A percentile compares a stretch with the other conserved stretches of the same genome.
Conservation (phyloP, 1,140 invertebrate genomes). For the Neoseiulus cucumeris region DNA sequence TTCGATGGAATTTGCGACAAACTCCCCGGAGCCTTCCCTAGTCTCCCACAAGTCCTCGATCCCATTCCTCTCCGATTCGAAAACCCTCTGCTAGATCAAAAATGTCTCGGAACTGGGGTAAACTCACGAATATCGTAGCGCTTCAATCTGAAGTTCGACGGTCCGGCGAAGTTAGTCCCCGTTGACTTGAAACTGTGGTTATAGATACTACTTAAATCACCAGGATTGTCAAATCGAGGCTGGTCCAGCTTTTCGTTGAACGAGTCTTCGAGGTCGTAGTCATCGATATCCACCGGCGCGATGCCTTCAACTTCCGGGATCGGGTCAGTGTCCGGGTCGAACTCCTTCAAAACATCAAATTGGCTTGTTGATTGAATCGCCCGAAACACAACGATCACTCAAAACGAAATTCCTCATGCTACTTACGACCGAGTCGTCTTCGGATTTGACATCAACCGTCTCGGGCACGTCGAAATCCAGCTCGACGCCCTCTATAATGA, state of each 20-base stretch:
- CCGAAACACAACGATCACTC: too few species aligned
- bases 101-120: too few species aligned
- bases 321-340: too few species aligned
- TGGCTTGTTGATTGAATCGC: too few species aligned
- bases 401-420: too few species aligned
- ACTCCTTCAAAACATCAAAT: too few species aligned
- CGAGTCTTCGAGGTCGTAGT: not conserved
- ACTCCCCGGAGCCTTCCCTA: too few species aligned
- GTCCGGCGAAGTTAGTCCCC: not conserved
- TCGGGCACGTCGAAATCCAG: not conserved
- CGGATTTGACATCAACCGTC: not conserved
- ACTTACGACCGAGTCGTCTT: not conserved
- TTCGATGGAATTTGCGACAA: too few species aligned
- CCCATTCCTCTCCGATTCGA: too few species aligned
- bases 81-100: too few species aligned
- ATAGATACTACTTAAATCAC: not conserved
- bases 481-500: not conserved
- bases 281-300: not conserved
- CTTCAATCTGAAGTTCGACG: not conserved
- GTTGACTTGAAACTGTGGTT: not conserved
- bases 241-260: not conserved
- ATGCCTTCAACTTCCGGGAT: not conserved
- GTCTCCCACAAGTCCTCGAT: too few species aligned
- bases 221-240: not conserved
- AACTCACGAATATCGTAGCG: not conserved